phyloP scores from a whole-genome alignment of 1,140 invertebrate genomes.

The Chymomyza costata region DNA sequence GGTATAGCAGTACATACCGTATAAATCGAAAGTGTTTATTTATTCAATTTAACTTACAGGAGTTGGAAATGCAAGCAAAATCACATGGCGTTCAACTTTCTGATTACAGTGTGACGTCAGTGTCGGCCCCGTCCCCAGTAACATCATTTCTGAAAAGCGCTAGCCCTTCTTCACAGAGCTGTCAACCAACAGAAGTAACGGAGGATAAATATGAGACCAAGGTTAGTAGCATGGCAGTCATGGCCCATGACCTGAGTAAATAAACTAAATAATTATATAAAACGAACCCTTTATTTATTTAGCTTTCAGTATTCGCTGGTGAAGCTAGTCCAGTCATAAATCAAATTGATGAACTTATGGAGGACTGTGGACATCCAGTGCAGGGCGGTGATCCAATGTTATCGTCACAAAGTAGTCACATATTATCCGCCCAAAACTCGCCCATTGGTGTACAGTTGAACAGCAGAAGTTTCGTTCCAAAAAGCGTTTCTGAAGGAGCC shows the following conservation, averaged over 20 bases:
- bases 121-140: conserved; percentile 50
- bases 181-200: conserved; percentile 38
- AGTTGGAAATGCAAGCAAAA: conserved; percentile 83
- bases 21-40: background rate
- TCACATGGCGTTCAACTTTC: conserved; percentile 81
- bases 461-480: conserved; percentile 17
- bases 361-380: conserved; percentile 83
- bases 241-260: too few relatives aligned
- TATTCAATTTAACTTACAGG: conserved; percentile 76
- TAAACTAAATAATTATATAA: too few relatives aligned
- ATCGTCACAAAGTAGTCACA: conserved; percentile 55
- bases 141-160: conserved; percentile 54
- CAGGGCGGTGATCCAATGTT: conserved; percentile 81
- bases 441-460: conserved; percentile 49
- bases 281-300: conserved; percentile 11
- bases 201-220: conserved; percentile 41
- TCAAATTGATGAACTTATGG: conserved; percentile 88
- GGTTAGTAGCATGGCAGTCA: too few relatives aligned
- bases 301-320: conserved; percentile 73
- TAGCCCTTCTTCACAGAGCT: conserved; percentile 38
- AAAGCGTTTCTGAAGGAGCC: conserved; percentile 7
- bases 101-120: conserved; percentile 76
- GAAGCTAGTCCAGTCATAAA: conserved; percentile 79
- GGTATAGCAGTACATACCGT: conserved; percentile 76
- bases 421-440: conserved; percentile 78